Base-by-base conservation (phyloP, 2,113 vertebrate species). In the Callipepla californica region DNA sequence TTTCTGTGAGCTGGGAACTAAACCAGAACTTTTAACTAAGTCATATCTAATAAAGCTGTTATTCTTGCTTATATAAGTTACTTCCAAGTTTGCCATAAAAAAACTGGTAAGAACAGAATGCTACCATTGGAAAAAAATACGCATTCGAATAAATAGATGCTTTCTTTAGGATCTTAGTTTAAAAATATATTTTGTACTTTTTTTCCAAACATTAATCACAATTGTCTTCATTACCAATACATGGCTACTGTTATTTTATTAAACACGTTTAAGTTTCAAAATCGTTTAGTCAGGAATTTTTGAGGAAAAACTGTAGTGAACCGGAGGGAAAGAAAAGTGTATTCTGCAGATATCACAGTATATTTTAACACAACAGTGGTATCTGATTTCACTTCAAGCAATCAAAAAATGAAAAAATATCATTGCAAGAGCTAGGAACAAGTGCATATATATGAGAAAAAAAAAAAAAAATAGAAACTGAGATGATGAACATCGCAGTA, bases 261-360 rank as follows among this genome's bases (percentile, higher is more conserved):
- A 75, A 80, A 69, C 0, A 7, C 25, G 13, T 42, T 66, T 12
- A 59, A 23, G 4, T 34, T 78, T 79, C 53, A 55, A 48, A 47
- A 62, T 36, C 1, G 1, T 51, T 38, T 30, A 58, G 19, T 14
- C 4, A 63, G 44, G 3, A 53, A 82, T 67, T 59, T 45, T 45
- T 0, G 3, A 3, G 8, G 6, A 36, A 48, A 79, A 81, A 32
- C 15, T 9, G 1, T 5, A 22, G 9, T 42, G 8, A 76, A 6
- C 3, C 68, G 4, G 8, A 51, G 3, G 68, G 28, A 16, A 75
- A 50, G 5, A 13, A 55, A 1, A 1, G 0, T 30, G 18, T 20
- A 13, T 73, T 80, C 32, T 87, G 17, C 4, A 38, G 26, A 40
- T 40, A 40, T 40, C 40, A 40, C 40, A 40, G 40, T 9, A 11